A percentile compares a stretch with the other conserved stretches of the same genome.
Evolutionary conservation across 1,140 invertebrate genomes (phyloP).

Genomic region (Ladona fulva): DNA sequence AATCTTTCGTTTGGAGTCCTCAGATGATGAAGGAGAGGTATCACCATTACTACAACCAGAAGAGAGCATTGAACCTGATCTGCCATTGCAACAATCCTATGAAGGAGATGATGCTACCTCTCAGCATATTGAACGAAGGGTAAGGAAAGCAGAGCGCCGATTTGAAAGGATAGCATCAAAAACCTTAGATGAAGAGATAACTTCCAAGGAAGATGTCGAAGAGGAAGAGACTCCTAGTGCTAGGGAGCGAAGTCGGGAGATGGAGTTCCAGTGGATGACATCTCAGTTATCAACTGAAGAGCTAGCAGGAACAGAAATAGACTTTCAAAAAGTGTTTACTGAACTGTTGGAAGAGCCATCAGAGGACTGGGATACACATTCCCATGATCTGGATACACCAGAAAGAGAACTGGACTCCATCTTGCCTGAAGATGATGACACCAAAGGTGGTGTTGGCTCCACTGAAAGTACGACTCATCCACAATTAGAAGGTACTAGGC

Average conservation of each 20-base stretch:
- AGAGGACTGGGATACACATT: conserved; percentile 30
- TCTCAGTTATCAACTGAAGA: conserved; percentile 42
- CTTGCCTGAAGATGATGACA: not conserved
- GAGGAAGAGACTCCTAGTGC: not conserved
- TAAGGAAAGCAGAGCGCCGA: conserved; percentile 43
- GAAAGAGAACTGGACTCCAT: conserved; percentile 31
- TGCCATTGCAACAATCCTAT: not conserved
- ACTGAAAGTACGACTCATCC: not conserved
- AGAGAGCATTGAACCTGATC: conserved; percentile 11
- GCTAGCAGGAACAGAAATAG: conserved; percentile 29
- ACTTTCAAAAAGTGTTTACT: conserved; percentile 36
- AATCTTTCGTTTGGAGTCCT: conserved; percentile 35
- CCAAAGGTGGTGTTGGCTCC: not conserved
- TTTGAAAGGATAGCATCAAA: conserved; percentile 48
- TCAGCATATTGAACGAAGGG: conserved; percentile 33
- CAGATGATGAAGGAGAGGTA: conserved; percentile 28
- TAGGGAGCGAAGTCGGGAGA: conserved; percentile 35
- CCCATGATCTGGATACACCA: conserved; percentile 36
- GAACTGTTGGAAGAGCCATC: conserved; percentile 36
- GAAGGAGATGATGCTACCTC: conserved; percentile 18
- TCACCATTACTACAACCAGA: not conserved
- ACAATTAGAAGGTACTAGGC: not conserved
- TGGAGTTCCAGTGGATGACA: conserved; percentile 39
- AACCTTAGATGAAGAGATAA: conserved; percentile 25
- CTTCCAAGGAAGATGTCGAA: conserved; percentile 14